Conservation (phyloP, 2,797 vertebrate genomes). For the Chaetophractus vellerosus region DNA sequence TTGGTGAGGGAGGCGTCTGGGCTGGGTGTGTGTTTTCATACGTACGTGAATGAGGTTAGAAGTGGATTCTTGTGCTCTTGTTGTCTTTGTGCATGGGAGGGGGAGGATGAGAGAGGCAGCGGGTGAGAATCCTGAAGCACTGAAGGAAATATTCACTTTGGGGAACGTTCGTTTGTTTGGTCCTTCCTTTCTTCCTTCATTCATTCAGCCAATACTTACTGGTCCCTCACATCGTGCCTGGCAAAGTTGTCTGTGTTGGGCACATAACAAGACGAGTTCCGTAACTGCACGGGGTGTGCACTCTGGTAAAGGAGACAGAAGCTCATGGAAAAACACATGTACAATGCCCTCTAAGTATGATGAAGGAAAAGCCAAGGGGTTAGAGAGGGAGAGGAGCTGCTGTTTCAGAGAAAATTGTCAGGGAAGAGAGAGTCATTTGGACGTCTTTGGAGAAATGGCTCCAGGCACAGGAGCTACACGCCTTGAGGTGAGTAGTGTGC, state of each 20-base stretch:
- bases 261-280: neutral
- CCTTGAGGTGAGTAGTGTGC: neutral
- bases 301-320: neutral
- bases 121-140: neutral
- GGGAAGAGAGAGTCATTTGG: neutral
- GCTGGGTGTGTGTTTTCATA: neutral
- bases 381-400: neutral
- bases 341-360: too few relatives aligned
- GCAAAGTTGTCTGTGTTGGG: neutral
- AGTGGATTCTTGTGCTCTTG: neutral
- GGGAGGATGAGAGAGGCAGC: neutral
- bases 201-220: neutral
- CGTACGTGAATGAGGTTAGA: fast-evolving
- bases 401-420: neutral
- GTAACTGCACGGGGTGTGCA: neutral
- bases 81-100: neutral
- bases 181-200: neutral
- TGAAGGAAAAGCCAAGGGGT: neutral
- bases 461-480: neutral
- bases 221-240: neutral
- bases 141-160: neutral
- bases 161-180: neutral
- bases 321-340: neutral
- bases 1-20: fast-evolving
- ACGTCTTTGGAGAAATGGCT: neutral